Percentiles rank a stretch among this genome's conserved stretches.
phyloP scores from a whole-genome alignment of 2,797 vertebrate genomes.

The Otus scops region DNA sequence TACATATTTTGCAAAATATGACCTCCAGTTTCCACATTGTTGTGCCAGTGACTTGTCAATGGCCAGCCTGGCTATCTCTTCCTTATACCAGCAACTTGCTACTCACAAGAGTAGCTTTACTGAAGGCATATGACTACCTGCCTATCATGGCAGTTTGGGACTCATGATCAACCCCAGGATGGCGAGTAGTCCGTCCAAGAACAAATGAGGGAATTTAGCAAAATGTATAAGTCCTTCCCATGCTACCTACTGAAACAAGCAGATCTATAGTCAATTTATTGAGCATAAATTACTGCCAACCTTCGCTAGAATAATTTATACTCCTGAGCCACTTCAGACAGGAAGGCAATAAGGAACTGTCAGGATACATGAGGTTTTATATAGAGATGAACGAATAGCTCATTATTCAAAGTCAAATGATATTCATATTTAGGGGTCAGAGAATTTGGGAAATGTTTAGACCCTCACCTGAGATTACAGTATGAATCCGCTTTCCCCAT shows the following conservation, averaged over 20 bases:
- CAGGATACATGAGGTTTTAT: constrained; percentile 78
- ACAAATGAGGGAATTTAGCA: constrained; percentile 62
- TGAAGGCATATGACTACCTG: background rate
- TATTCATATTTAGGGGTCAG: constrained; percentile 72
- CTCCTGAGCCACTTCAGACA: constrained; percentile 79
- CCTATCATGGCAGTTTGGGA: background rate
- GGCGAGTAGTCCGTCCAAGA: background rate
- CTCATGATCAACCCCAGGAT: background rate
- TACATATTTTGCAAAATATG: background rate
- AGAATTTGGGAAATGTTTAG: constrained; percentile 71
- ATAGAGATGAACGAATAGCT: constrained; percentile 71
- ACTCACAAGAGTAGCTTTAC: background rate
- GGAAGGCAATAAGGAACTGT: constrained; percentile 76
- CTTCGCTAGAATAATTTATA: constrained; percentile 81
- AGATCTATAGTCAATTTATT: constrained; percentile 79
- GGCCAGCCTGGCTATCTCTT: background rate
- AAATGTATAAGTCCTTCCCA: constrained; percentile 54
- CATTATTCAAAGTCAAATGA: constrained; percentile 73
- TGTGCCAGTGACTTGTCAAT: background rate
- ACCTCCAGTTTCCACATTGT: background rate
- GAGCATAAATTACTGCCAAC: constrained; percentile 81
- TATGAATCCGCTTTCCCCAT: constrained; percentile 61
- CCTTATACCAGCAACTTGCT: background rate
- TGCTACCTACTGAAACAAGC: constrained; percentile 63
- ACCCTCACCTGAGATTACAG: constrained; percentile 56